Percentiles rank a stretch among this genome's conserved stretches.
Conservation (phyloP, 2,797 vertebrate species). For the Cyprinodon diabolis region DNA sequence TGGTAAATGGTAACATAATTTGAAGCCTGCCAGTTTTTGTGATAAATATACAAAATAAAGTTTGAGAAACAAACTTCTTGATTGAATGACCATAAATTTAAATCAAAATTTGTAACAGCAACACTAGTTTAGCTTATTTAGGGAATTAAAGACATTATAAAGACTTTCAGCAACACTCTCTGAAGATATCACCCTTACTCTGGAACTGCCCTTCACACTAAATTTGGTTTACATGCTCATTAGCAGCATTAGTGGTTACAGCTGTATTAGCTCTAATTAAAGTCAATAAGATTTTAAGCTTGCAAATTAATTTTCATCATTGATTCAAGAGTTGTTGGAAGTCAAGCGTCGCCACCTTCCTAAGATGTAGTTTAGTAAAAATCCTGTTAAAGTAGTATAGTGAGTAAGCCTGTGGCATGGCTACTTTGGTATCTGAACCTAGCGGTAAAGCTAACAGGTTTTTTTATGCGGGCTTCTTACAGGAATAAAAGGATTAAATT, state of each 20-base stretch:
- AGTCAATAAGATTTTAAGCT: constrained; percentile 14
- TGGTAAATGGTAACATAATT: not conserved
- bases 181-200: not conserved
- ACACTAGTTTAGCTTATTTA: not conserved
- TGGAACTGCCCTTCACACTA: constrained; percentile 4
- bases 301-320: constrained; percentile 11
- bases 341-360: constrained; percentile 1
- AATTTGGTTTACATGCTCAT: constrained; percentile 10
- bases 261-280: constrained; percentile 9
- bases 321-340: constrained; percentile 12
- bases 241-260: constrained; percentile 13
- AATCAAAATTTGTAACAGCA: not conserved
- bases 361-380: not conserved
- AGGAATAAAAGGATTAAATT: not conserved
- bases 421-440: not conserved
- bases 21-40: too few relatives aligned
- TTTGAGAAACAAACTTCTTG: too few relatives aligned
- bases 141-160: not conserved
- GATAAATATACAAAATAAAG: too few relatives aligned
- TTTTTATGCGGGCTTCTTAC: not conserved
- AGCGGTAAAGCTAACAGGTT: not conserved
- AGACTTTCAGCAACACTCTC: not conserved
- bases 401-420: not conserved
- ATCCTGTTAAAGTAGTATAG: not conserved
- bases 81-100: not conserved